Conservation (phyloP, 1,140 invertebrate species). For the Archivesica marissinica region DNA sequence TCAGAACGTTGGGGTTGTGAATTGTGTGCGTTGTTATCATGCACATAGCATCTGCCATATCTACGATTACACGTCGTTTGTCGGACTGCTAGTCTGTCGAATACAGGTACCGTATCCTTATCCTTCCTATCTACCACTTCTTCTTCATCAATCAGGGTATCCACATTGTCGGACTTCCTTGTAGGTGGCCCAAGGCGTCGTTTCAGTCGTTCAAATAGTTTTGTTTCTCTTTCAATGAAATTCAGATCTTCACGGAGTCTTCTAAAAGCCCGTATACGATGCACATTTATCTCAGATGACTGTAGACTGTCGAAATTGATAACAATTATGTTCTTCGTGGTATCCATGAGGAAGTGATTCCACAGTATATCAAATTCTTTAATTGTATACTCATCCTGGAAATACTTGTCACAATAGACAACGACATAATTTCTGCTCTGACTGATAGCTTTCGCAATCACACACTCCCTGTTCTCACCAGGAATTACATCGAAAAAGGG, state of each 20-base stretch:
- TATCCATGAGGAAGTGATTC: neutral
- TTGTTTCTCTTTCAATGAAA: neutral
- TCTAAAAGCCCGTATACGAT: neutral
- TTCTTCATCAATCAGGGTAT: neutral
- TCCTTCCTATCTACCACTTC: neutral
- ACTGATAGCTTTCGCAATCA: neutral
- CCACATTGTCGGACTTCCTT: neutral
- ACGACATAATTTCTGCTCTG: slow-evolving; percentile 7
- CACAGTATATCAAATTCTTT: slow-evolving; percentile 14
- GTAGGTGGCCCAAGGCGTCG: neutral
- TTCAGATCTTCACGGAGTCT: slow-evolving; percentile 9
- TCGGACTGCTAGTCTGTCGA: neutral
- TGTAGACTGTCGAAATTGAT: slow-evolving; percentile 6
- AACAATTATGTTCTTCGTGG: slow-evolving; percentile 18
- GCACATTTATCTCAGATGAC: neutral
- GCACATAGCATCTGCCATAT: neutral
- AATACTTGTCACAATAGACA: neutral
- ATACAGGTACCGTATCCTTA: neutral
- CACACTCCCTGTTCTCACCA: neutral
- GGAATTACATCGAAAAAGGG: neutral
- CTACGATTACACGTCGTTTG: neutral
- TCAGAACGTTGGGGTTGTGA: too few relatives aligned
- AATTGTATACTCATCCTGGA: neutral
- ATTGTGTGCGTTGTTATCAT: too few relatives aligned
- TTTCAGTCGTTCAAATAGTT: slow-evolving; percentile 1